Conservation (phyloP, 2,797 vertebrate species). For the Dallia pectoralis region DNA sequence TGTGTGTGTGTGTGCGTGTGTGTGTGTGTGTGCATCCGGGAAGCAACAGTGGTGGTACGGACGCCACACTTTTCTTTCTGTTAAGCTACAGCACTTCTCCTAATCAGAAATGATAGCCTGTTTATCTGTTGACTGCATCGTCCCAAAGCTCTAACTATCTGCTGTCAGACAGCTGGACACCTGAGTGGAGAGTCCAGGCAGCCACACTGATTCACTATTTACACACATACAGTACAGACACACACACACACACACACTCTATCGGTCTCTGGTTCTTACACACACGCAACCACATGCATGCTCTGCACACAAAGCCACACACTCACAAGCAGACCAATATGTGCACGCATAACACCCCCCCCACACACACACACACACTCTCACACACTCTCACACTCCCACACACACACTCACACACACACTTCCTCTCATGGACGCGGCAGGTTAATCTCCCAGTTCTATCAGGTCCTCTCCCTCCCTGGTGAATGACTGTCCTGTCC, state of each 20-base stretch:
- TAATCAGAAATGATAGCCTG: slow-evolving; percentile 65
- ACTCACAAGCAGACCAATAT: not conserved
- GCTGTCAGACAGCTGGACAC: slow-evolving; percentile 65
- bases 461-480: slow-evolving; percentile 43
- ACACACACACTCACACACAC: slow-evolving; percentile 47
- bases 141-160: slow-evolving; percentile 68
- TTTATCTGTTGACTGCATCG: slow-evolving; percentile 62
- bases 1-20: slow-evolving; percentile 27
- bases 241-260: not conserved
- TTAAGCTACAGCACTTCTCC: slow-evolving; percentile 55
- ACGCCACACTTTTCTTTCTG: slow-evolving; percentile 15
- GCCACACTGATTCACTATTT: slow-evolving; percentile 3
- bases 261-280: not conserved
- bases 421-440: slow-evolving; percentile 45
- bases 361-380: slow-evolving; percentile 1
- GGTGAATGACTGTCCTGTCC: slow-evolving; percentile 56
- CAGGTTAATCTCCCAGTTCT: slow-evolving; percentile 57
- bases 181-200: slow-evolving; percentile 45
- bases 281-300: slow-evolving; percentile 17
- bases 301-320: slow-evolving; percentile 25
- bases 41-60: slow-evolving; percentile 31
- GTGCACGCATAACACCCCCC: no score
- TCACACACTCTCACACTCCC: slow-evolving; percentile 43
- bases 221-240: not conserved
- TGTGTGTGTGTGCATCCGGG: slow-evolving; percentile 12